These are phyloP conservation scores for Dunckerocampus dactyliophorus DNA, from an alignment of 2,113 vertebrate species.

Conservation along the genomic window DNA sequence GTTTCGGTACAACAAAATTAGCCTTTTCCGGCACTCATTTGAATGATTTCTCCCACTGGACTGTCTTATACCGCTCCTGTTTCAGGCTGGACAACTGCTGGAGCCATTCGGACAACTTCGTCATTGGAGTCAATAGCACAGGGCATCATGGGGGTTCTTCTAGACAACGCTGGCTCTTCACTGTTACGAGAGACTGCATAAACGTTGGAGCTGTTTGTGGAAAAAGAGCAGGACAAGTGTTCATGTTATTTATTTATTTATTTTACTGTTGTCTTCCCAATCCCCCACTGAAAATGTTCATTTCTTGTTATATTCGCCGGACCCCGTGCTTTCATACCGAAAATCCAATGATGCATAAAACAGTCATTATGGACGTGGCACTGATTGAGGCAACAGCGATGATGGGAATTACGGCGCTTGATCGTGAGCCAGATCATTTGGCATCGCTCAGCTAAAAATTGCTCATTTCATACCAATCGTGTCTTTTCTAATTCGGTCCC, in stretches of 20 bases:
- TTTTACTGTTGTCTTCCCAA: not conserved
- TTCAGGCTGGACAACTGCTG: not conserved
- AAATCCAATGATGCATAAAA: not conserved
- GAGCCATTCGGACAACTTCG: not conserved
- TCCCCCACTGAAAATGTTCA: not conserved
- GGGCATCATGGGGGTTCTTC: constrained; percentile 65
- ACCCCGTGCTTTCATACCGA: not conserved
- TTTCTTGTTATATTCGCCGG: not conserved
- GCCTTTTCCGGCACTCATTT: not conserved
- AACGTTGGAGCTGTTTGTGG: constrained; percentile 61
- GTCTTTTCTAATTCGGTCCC: not conserved
- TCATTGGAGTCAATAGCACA: constrained; percentile 7
- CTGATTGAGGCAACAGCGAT: not conserved
- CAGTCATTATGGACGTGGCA: not conserved
- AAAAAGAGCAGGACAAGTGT: constrained; percentile 3
- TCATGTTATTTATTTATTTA: not conserved
- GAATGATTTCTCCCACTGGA: not conserved
- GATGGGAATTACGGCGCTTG: not conserved
- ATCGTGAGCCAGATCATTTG: not conserved
- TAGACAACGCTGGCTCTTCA: constrained; percentile 46
- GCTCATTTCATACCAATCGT: not conserved
- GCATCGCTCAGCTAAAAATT: not conserved
- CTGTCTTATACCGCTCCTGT: constrained; percentile 13
- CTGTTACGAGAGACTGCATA: constrained; percentile 70
- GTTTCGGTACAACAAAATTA: not conserved